A percentile compares a stretch with the other conserved stretches of the same genome.
These are phyloP conservation scores for Geopemphigus sp. DNA, from an alignment of 1,140 invertebrate species.

Conservation along the genomic window DNA sequence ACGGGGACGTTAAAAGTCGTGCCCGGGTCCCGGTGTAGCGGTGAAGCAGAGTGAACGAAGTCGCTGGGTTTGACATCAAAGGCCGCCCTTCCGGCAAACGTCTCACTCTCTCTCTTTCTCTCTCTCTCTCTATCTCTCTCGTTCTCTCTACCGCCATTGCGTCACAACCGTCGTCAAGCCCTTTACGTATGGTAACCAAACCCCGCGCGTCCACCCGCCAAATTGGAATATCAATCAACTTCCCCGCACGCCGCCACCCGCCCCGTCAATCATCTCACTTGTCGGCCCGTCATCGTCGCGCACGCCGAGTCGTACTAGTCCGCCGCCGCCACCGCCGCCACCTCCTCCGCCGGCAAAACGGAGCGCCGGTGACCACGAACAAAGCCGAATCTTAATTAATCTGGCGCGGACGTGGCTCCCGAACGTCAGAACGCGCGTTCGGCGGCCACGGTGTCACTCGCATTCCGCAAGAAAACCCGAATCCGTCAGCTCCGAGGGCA, in stretches of 20 bases:
- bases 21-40: not conserved
- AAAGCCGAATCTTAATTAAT: slow-evolving; percentile 48
- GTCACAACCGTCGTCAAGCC: slow-evolving; percentile 6
- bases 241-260: not conserved
- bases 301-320: not conserved
- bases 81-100: slow-evolving; percentile 13
- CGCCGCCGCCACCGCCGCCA: not conserved
- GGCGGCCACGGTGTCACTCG: slow-evolving; percentile 23
- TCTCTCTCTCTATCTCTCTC: no score
- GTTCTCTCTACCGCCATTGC: not conserved
- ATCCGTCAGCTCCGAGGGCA: slow-evolving; percentile 7
- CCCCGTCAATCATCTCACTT: slow-evolving; percentile 30
- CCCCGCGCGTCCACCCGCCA: not conserved
- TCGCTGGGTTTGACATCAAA: slow-evolving; percentile 35
- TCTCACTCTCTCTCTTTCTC: no score
- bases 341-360: not conserved
- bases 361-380: slow-evolving; percentile 34
- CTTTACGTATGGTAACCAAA: not conserved
- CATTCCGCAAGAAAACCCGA: slow-evolving; percentile 2
- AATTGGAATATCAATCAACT: slow-evolving; percentile 46
- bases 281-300: not conserved
- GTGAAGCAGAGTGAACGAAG: not conserved
- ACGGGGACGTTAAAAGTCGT: not conserved
- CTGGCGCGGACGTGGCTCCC: slow-evolving; percentile 27
- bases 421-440: slow-evolving; percentile 30